Evolutionary conservation across 2,888 invertebrate species (phyloP).

Genomic region (Tetramorium bicarinatum): DNA sequence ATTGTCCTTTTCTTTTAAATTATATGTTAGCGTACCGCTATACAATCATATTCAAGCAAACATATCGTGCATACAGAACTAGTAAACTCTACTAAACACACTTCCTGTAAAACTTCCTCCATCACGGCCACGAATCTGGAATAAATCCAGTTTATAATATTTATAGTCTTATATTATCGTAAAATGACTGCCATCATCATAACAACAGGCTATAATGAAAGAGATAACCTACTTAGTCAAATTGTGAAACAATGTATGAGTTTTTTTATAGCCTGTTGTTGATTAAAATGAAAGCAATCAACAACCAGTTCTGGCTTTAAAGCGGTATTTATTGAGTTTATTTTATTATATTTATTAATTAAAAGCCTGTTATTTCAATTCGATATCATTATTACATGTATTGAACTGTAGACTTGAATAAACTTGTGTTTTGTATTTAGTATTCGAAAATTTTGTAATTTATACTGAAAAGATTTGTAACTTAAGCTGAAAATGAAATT

Average conservation of each 20-base stretch:
- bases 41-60: slow-evolving; percentile 79
- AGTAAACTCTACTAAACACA: slow-evolving; percentile 79
- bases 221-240: too few relatives aligned
- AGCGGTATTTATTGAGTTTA: too few relatives aligned
- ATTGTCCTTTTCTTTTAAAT: neutral
- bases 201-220: too few relatives aligned
- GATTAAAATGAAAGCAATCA: too few relatives aligned
- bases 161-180: too few relatives aligned
- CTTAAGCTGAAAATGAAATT: neutral
- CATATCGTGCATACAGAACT: slow-evolving; percentile 80
- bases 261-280: too few relatives aligned
- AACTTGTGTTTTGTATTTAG: too few relatives aligned
- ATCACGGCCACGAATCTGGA: slow-evolving; percentile 72
- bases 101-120: slow-evolving; percentile 74
- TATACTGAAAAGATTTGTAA: neutral
- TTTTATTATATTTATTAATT: too few relatives aligned
- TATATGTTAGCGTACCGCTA: slow-evolving; percentile 71
- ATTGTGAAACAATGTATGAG: too few relatives aligned
- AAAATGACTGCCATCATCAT: too few relatives aligned
- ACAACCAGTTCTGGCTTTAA: too few relatives aligned
- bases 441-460: neutral
- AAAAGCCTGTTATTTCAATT: too few relatives aligned
- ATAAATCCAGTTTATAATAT: slow-evolving; percentile 7
- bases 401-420: neutral
- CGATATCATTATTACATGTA: neutral